Evolutionary conservation across 2,888 invertebrate species (phyloP).

Genomic region (Acanthococcus lagerstroemiae): DNA sequence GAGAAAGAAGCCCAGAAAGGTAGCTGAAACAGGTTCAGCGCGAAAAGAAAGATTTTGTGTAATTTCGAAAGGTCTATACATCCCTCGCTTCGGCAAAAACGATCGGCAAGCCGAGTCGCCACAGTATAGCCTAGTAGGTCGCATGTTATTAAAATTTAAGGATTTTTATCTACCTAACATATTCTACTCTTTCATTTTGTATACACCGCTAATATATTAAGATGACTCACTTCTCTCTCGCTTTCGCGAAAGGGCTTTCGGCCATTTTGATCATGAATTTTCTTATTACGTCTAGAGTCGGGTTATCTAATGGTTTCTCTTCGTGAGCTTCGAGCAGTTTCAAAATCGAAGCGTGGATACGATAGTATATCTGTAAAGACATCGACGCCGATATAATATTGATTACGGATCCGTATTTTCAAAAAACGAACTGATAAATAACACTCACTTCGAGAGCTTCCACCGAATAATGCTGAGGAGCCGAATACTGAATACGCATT

Average conservation of each 20-base stretch:
- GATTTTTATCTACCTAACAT: too few relatives aligned
- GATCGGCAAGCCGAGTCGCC: too few relatives aligned
- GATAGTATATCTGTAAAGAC: constrained; percentile 44
- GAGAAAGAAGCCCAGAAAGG: too few relatives aligned
- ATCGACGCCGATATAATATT: not conserved
- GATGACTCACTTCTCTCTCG: not conserved
- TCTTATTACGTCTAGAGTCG: constrained; percentile 51
- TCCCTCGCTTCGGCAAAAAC: too few relatives aligned
- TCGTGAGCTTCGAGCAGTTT: constrained; percentile 73
- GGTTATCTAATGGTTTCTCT: constrained; percentile 53
- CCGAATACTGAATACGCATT: constrained; percentile 60
- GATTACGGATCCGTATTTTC: not conserved
- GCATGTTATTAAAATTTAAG: too few relatives aligned
- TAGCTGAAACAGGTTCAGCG: too few relatives aligned
- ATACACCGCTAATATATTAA: too few relatives aligned
- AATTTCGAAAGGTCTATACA: too few relatives aligned
- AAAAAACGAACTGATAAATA: not conserved
- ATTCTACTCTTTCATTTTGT: too few relatives aligned
- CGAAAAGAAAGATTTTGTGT: too few relatives aligned
- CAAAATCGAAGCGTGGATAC: constrained; percentile 79
- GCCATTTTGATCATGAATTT: constrained; percentile 47
- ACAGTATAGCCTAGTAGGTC: too few relatives aligned
- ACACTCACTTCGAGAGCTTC: constrained; percentile 73
- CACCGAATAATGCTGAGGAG: constrained; percentile 70
- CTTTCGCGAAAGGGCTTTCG: constrained; percentile 45